Percentiles rank a stretch among this genome's conserved stretches.
Evolutionary conservation across 2,888 invertebrate genomes (phyloP).

Genomic region (Tetropium fuscum): DNA sequence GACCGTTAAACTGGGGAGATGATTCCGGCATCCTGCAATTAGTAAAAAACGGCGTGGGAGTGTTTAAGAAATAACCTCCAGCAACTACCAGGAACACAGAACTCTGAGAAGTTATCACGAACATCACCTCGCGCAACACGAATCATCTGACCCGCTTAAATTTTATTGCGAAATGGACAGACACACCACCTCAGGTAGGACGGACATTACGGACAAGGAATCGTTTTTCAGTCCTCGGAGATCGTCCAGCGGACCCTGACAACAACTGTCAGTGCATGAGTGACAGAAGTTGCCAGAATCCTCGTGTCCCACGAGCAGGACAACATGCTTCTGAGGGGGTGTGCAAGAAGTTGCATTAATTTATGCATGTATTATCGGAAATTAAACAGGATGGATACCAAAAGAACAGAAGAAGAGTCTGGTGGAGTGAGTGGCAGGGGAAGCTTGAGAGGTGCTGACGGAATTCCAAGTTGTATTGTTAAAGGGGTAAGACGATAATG

Average conservation of each 20-base stretch:
- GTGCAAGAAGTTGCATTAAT: slow-evolving; percentile 48
- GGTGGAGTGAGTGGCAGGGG: slow-evolving; percentile 40
- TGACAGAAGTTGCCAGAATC: slow-evolving; percentile 61
- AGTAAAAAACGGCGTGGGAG: slow-evolving; percentile 51
- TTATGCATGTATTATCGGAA: slow-evolving; percentile 64
- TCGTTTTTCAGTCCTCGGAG: slow-evolving; percentile 7
- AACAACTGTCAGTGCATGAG: slow-evolving; percentile 48
- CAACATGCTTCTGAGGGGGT: slow-evolving; percentile 39
- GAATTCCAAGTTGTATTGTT: slow-evolving; percentile 55
- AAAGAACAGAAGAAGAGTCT: slow-evolving; percentile 53
- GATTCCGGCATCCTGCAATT: slow-evolving; percentile 24
- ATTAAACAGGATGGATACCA: slow-evolving; percentile 59
- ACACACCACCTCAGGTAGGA: not conserved
- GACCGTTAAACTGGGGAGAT: too few species aligned
- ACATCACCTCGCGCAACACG: not conserved
- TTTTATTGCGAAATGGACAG: slow-evolving; percentile 3
- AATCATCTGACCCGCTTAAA: too few species aligned
- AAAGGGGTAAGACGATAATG: slow-evolving; percentile 64
- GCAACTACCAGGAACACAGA: slow-evolving; percentile 47
- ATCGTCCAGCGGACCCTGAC: slow-evolving; percentile 15
- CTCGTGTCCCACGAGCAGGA: slow-evolving; percentile 47
- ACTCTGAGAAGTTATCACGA: slow-evolving; percentile 14
- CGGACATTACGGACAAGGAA: not conserved
- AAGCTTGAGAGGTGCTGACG: slow-evolving; percentile 26
- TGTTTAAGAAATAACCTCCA: slow-evolving; percentile 52